Percentiles rank a stretch among this genome's conserved stretches.
Evolutionary conservation across 2,888 invertebrate species (phyloP).

Genomic region (Acanthosoma haemorrhoidale): DNA sequence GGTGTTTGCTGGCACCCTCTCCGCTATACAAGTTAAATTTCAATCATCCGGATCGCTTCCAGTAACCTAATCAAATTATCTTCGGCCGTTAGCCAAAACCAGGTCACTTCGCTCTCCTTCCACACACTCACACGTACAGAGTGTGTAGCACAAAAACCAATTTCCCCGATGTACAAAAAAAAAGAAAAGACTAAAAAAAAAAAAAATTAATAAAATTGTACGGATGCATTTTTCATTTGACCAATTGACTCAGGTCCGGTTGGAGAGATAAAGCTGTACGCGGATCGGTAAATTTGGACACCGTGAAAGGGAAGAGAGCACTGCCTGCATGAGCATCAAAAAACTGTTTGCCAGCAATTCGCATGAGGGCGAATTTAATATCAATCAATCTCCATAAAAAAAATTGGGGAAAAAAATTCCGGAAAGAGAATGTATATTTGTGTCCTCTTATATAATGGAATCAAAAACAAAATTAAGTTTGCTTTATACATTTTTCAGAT

Average conservation of each 20-base stretch:
- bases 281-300: too few species aligned
- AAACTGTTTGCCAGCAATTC: background rate
- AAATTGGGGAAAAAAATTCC: background rate
- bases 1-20: background rate
- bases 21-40: constrained; percentile 35
- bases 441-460: too few species aligned
- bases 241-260: background rate
- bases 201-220: background rate
- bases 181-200: background rate
- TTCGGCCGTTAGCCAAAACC: background rate
- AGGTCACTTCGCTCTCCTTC: background rate
- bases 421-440: too few species aligned
- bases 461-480: too few species aligned
- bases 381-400: background rate
- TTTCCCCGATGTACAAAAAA: background rate
- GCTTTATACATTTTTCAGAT: too few species aligned
- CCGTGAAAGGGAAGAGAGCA: background rate
- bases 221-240: background rate
- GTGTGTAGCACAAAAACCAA: background rate
- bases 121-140: background rate
- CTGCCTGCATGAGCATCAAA: background rate
- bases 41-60: constrained; percentile 35
- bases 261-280: background rate
- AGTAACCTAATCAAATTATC: constrained; percentile 31
- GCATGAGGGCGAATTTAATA: background rate